phyloP scores from a whole-genome alignment of 2,113 vertebrate genomes.

The Gyps fulvus region DNA sequence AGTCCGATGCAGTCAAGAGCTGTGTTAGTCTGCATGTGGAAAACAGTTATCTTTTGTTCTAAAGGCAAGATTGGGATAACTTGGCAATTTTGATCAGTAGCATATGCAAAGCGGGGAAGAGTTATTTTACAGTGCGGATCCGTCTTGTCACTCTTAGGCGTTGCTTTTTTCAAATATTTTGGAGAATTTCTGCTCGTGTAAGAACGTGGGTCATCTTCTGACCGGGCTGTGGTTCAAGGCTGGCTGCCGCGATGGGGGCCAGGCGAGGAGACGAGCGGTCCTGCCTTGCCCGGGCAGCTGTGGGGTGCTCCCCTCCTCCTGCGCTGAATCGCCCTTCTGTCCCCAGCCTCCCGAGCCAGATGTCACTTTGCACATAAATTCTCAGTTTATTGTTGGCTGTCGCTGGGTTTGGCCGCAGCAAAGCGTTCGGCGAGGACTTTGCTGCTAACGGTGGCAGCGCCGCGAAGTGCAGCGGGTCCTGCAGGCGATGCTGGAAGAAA shows the following conservation, averaged over 20 bases:
- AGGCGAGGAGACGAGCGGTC: rapidly evolving
- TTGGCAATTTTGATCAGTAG: slow-evolving; percentile 39
- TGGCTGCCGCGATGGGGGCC: rapidly evolving
- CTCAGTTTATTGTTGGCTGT: not conserved
- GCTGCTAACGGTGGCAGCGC: rapidly evolving
- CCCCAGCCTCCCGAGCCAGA: not conserved
- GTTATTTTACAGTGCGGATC: not conserved
- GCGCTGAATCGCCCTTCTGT: slow-evolving; percentile 20
- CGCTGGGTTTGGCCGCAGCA: not conserved
- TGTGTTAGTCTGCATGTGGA: not conserved
- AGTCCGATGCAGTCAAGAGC: not conserved
- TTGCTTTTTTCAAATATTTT: not conserved
- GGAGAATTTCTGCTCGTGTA: not conserved
- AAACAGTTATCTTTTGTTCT: slow-evolving; percentile 48
- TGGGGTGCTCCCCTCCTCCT: not conserved
- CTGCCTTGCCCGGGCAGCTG: not conserved
- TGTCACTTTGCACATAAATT: slow-evolving; percentile 22
- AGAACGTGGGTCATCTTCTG: not conserved
- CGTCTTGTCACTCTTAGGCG: not conserved
- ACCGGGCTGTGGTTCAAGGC: not conserved
- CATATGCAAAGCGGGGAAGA: not conserved
- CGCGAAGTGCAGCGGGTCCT: not conserved
- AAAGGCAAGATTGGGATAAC: not conserved
- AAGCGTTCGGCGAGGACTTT: not conserved
- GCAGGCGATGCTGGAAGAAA: not conserved